Conservation (phyloP, 2,888 invertebrate species). For the Drosophila anomalipes region DNA sequence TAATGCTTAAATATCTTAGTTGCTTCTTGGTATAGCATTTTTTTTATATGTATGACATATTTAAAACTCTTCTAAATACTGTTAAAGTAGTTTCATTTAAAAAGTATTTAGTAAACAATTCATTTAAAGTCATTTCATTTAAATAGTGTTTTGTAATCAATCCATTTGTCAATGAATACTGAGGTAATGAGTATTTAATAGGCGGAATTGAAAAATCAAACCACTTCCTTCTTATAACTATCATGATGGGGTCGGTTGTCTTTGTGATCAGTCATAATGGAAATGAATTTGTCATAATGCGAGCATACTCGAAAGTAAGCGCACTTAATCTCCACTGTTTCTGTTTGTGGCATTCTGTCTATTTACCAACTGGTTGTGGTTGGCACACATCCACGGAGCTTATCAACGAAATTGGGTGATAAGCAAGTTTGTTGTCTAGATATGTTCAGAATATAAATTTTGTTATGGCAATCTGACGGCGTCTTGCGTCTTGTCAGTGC, state of each 20-base stretch:
- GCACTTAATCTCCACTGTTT: slow-evolving; percentile 51
- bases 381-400: slow-evolving; percentile 29
- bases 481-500: slow-evolving; percentile 29
- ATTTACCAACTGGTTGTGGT: slow-evolving; percentile 30
- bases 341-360: slow-evolving; percentile 38
- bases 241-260: not conserved
- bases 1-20: not conserved
- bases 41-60: not conserved
- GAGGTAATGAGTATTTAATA: slow-evolving; percentile 32
- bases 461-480: slow-evolving; percentile 31
- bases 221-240: slow-evolving; percentile 6
- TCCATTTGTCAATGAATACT: not conserved
- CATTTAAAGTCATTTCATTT: not conserved
- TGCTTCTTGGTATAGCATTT: not conserved
- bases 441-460: slow-evolving; percentile 14
- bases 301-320: slow-evolving; percentile 46
- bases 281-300: slow-evolving; percentile 51
- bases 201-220: slow-evolving; percentile 23
- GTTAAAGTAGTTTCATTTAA: not conserved
- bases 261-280: slow-evolving; percentile 66
- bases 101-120: not conserved
- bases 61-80: not conserved
- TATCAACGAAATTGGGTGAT: slow-evolving; percentile 40
- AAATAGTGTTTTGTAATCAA: not conserved
- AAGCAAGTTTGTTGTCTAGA: slow-evolving; percentile 31